phyloP scores from a whole-genome alignment of 2,888 invertebrate species.

The Nymphalis polychloros region DNA sequence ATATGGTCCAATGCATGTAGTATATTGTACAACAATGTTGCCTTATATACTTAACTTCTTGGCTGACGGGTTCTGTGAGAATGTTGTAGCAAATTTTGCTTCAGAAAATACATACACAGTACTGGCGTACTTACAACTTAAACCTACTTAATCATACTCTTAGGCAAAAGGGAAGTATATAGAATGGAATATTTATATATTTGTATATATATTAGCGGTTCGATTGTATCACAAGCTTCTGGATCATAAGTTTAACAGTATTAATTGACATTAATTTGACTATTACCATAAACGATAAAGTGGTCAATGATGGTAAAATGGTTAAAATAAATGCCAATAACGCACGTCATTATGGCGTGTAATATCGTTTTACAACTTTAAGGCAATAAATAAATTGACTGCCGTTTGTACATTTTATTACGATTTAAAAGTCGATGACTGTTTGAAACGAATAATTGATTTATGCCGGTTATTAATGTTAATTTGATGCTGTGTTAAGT shows the following conservation, averaged over 20 bases:
- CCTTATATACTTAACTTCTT: slow-evolving; percentile 43
- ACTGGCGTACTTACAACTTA: slow-evolving; percentile 3
- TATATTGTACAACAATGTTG: slow-evolving; percentile 62
- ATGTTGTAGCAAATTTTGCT: slow-evolving; percentile 5
- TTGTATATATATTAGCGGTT: too few relatives aligned
- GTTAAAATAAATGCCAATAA: slow-evolving; percentile 78
- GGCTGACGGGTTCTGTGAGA: slow-evolving; percentile 17
- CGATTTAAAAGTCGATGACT: slow-evolving; percentile 80
- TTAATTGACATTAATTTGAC: slow-evolving; percentile 72
- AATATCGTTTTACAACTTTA: slow-evolving; percentile 81
- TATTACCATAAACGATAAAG: slow-evolving; percentile 71
- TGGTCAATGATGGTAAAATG: slow-evolving; percentile 74
- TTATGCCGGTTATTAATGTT: slow-evolving; percentile 74
- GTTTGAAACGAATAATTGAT: slow-evolving; percentile 78
- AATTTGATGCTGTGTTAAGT: slow-evolving; percentile 66
- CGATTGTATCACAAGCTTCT: background rate
- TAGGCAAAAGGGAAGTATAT: background rate
- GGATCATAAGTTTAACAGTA: slow-evolving; percentile 38
- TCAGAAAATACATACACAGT: slow-evolving; percentile 25
- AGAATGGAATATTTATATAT: too few relatives aligned
- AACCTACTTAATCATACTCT: slow-evolving; percentile 22
- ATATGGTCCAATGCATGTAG: slow-evolving; percentile 65
- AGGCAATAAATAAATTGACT: slow-evolving; percentile 80
- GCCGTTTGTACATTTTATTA: slow-evolving; percentile 80
- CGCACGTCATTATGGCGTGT: slow-evolving; percentile 79